phyloP scores from a whole-genome alignment of 1,140 invertebrate species.

The Anagrus nilaparvatae region DNA sequence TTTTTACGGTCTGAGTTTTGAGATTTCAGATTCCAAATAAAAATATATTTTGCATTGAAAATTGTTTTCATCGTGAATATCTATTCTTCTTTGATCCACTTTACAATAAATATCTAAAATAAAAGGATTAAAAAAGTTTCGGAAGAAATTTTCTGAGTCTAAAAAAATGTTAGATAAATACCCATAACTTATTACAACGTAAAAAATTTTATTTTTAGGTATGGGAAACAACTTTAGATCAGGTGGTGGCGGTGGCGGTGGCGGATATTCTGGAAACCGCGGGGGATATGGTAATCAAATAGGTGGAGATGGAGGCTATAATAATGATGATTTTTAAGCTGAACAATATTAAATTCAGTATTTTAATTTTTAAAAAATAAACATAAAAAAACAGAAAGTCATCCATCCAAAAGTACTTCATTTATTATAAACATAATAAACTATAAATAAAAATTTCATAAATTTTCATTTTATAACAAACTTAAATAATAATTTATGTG shows the following conservation, averaged over 20 bases:
- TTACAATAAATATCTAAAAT: too few species aligned
- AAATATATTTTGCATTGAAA: too few species aligned
- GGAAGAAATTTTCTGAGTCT: conserved; percentile 1
- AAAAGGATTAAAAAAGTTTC: not conserved
- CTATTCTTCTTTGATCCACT: too few species aligned
- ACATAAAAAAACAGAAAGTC: not conserved
- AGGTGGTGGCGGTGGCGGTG: too few species aligned
- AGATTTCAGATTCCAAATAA: too few species aligned
- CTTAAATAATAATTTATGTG: not conserved
- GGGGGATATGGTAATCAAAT: conserved; percentile 37
- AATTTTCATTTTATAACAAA: not conserved
- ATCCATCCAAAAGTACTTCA: not conserved
- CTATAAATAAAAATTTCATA: not conserved
- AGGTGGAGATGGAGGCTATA: conserved; percentile 31
- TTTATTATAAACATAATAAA: not conserved
- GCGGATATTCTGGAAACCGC: conserved; percentile 37
- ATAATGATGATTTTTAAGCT: not conserved
- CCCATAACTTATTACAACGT: too few species aligned
- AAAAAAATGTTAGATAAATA: too few species aligned
- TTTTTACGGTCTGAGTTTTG: too few species aligned
- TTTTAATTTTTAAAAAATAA: not conserved
- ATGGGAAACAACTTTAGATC: conserved; percentile 40
- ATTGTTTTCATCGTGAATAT: too few species aligned
- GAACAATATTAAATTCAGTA: not conserved
- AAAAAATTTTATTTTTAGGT: conserved; percentile 21